Evolutionary conservation across 2,888 invertebrate species (phyloP).

Genomic region (Synergus gifuensis): DNA sequence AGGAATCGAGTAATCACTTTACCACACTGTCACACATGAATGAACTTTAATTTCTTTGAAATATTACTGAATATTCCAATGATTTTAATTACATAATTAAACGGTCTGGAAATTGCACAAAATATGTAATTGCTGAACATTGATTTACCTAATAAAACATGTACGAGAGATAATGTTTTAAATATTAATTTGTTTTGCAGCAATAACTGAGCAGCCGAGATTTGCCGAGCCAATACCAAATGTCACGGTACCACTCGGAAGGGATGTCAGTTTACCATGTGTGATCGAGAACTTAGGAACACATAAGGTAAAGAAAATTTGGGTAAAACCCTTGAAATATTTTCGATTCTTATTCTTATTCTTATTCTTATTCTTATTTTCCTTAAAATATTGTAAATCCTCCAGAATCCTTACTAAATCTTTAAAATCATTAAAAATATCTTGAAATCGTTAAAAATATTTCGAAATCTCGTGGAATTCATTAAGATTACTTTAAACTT

Average conservation of each 20-base stretch:
- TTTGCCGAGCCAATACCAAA: constrained; percentile 95
- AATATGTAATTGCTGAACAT: too few relatives aligned
- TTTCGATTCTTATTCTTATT: too few relatives aligned
- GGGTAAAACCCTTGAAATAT: too few relatives aligned
- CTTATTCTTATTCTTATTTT: too few relatives aligned
- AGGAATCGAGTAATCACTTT: not conserved
- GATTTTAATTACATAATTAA: too few relatives aligned
- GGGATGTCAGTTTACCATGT: constrained; percentile 93
- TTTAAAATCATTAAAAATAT: too few relatives aligned
- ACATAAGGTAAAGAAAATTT: constrained; percentile 82
- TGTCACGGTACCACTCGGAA: constrained; percentile 93
- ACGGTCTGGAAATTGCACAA: too few relatives aligned
- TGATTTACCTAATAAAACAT: not conserved
- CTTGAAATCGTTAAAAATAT: too few relatives aligned
- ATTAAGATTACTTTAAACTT: too few relatives aligned
- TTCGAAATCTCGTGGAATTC: too few relatives aligned
- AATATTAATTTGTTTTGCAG: constrained; percentile 80
- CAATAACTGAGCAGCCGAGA: constrained; percentile 91
- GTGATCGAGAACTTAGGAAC: constrained; percentile 93
- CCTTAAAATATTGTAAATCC: too few relatives aligned
- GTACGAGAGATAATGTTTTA: not conserved
- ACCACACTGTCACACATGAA: not conserved
- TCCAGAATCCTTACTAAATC: too few relatives aligned
- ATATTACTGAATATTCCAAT: not conserved
- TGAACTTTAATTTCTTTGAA: not conserved